Evolutionary conservation across 2,113 vertebrate genomes (phyloP).

Genomic region (Caretta caretta): DNA sequence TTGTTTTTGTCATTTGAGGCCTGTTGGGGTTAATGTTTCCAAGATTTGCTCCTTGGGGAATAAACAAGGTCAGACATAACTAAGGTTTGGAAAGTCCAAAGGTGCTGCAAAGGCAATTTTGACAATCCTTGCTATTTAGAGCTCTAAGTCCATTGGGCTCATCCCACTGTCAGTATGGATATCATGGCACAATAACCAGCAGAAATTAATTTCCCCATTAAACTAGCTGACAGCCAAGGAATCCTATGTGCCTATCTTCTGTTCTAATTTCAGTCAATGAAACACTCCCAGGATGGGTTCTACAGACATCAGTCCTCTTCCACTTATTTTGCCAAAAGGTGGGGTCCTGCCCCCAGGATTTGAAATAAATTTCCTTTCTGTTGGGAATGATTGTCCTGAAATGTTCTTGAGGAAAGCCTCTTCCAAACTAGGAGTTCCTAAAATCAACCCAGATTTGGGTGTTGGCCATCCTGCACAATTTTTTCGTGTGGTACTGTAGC

Average conservation of each 20-base stretch:
- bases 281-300: not conserved
- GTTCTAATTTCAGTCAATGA: constrained; percentile 1
- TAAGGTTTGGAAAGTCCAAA: not conserved
- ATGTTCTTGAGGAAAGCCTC: not conserved
- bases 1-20: not conserved
- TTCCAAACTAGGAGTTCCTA: not conserved
- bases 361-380: not conserved
- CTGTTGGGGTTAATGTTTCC: not conserved
- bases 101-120: not conserved
- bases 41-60: not conserved
- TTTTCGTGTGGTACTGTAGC: not conserved
- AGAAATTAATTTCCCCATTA: not conserved
- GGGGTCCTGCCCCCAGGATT: not conserved
- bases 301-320: not conserved
- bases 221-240: not conserved
- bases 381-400: not conserved
- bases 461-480: not conserved
- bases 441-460: not conserved
- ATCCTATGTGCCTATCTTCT: not conserved
- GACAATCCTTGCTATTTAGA: not conserved
- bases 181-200: not conserved
- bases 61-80: not conserved
- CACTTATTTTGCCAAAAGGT: not conserved
- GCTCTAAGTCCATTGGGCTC: not conserved
- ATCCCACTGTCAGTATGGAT: not conserved